These are phyloP conservation scores for Polyommatus icarus DNA, from an alignment of 2,888 invertebrate genomes.

Conservation along the genomic window DNA sequence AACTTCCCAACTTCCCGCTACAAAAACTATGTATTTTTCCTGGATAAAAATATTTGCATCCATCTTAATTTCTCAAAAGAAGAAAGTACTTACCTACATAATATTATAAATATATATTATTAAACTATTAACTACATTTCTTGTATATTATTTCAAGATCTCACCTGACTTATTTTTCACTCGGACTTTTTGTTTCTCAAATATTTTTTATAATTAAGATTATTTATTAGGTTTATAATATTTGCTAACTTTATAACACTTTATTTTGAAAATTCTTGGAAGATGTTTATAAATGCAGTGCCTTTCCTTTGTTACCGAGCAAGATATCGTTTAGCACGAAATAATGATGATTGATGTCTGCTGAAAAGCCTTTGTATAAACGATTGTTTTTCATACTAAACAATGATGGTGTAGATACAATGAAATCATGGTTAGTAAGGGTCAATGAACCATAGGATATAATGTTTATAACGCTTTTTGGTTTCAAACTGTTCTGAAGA, in stretches of 20 bases:
- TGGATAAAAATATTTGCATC: too few relatives aligned
- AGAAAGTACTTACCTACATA: too few relatives aligned
- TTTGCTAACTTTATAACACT: not conserved
- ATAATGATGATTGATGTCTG: constrained; percentile 1
- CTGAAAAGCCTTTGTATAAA: constrained; percentile 1
- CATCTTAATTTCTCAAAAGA: too few relatives aligned
- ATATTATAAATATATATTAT: too few relatives aligned
- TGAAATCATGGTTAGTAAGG: not conserved
- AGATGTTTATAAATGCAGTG: not conserved
- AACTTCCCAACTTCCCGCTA: too few relatives aligned
- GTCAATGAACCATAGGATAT: not conserved
- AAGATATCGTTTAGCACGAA: constrained; percentile 4
- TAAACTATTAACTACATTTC: too few relatives aligned
- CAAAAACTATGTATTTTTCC: too few relatives aligned
- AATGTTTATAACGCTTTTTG: not conserved
- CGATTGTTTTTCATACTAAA: not conserved
- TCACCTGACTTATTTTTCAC: too few relatives aligned
- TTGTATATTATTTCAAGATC: too few relatives aligned
- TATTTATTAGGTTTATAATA: too few relatives aligned
- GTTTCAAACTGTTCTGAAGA: not conserved
- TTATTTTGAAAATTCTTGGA: not conserved
- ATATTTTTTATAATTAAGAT: too few relatives aligned
- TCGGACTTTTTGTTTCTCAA: too few relatives aligned
- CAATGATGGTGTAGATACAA: not conserved
- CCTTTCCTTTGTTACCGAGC: not conserved